phyloP scores from a whole-genome alignment of 2,113 vertebrate genomes.

The Cichladusa arquata region DNA sequence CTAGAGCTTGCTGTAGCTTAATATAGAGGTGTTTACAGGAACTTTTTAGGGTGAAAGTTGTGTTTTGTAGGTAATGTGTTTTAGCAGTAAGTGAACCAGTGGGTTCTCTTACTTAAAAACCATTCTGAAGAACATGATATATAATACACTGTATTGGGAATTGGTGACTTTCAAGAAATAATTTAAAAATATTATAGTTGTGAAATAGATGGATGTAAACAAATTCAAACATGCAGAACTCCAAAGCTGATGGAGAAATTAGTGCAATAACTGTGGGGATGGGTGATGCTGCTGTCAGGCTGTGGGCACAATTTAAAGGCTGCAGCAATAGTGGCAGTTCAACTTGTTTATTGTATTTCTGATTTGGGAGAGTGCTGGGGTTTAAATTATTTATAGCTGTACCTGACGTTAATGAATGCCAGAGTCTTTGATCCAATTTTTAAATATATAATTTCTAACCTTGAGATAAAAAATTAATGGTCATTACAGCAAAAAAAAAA shows the following conservation, averaged over 20 bases:
- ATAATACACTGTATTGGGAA: background rate
- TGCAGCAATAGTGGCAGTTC: background rate
- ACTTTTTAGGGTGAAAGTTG: background rate
- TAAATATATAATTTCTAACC: background rate
- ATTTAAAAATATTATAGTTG: background rate
- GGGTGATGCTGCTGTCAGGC: background rate
- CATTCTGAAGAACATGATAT: background rate
- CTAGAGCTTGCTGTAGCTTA: background rate
- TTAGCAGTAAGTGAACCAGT: background rate
- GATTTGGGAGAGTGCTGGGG: background rate
- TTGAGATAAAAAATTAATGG: background rate
- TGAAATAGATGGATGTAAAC: background rate
- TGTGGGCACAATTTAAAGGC: background rate
- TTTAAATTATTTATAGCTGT: background rate
- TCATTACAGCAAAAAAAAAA: background rate
- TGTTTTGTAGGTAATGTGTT: background rate
- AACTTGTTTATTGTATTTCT: background rate
- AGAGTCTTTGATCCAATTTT: background rate
- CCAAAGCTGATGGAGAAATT: background rate
- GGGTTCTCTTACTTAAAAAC: background rate
- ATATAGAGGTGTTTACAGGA: background rate
- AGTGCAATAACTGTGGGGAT: rapidly evolving
- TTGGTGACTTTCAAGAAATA: background rate
- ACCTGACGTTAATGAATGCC: background rate
- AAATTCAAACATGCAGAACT: background rate